Conservation (phyloP, 2,888 invertebrate genomes). For the Alentia gelatinosa region DNA sequence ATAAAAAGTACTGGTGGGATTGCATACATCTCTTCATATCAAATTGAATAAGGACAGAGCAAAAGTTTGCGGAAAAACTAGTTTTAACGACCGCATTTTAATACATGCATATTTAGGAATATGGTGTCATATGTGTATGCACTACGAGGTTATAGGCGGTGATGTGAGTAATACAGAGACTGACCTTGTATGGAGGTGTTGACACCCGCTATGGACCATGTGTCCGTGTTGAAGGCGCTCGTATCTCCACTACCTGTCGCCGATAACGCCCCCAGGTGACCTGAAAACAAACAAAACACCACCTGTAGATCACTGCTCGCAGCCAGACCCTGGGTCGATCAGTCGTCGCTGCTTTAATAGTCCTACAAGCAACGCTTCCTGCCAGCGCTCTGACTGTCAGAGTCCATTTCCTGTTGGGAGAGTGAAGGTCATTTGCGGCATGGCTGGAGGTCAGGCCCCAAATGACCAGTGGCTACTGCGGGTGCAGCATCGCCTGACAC, state of each 20-base stretch:
- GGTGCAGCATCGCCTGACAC: slow-evolving; percentile 35
- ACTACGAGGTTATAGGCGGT: no score
- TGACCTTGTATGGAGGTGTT: slow-evolving; percentile 23
- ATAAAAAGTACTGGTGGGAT: no score
- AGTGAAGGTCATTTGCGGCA: slow-evolving; percentile 33
- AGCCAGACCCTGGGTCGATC: background rate
- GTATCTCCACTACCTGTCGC: slow-evolving; percentile 31
- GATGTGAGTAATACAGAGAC: no score
- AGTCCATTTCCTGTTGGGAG: slow-evolving; percentile 32
- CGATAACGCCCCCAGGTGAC: slow-evolving; percentile 12
- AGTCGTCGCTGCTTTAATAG: background rate
- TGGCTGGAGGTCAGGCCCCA: slow-evolving; percentile 40
- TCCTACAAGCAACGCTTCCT: background rate
- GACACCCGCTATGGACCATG: slow-evolving; percentile 28
- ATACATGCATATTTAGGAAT: no score
- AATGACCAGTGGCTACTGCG: slow-evolving; percentile 31
- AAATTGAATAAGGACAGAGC: no score
- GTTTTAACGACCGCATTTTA: no score
- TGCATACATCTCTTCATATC: no score
- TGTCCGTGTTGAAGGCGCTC: background rate
- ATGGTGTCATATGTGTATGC: no score
- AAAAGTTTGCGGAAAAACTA: no score
- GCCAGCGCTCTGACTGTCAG: slow-evolving; percentile 7
- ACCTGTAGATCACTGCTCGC: background rate
- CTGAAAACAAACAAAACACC: background rate